phyloP scores from a whole-genome alignment of 64 coral and sea anemone species.

The Porites australiensis region DNA sequence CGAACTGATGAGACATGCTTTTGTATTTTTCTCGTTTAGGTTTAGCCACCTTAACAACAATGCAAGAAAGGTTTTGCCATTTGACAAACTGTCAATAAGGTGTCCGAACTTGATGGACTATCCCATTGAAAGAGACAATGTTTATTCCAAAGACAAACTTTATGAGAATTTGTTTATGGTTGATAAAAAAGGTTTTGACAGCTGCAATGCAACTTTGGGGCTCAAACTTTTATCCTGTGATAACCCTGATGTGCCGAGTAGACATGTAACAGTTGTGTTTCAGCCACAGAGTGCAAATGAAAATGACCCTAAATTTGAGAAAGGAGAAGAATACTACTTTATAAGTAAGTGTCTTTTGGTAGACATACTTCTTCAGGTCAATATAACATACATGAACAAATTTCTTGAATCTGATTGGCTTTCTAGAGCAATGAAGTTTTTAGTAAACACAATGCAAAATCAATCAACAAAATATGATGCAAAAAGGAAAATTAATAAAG shows the following conservation, averaged over 20 bases:
- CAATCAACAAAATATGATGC: no score
- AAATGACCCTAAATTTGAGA: constrained; percentile 3
- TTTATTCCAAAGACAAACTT: constrained; percentile 28
- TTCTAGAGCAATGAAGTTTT: no score
- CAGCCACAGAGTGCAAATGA: neutral
- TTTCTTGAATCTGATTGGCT: no score
- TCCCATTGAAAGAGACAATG: neutral
- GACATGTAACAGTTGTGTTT: neutral
- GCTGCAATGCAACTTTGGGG: constrained; percentile 56
- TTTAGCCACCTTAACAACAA: constrained; percentile 27
- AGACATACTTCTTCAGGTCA: no score
- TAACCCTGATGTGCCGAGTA: neutral
- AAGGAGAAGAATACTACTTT: constrained; percentile 57
- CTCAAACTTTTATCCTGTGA: constrained; percentile 25
- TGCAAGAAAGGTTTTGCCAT: constrained; percentile 50
- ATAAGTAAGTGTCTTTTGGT: constrained; percentile 44
- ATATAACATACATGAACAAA: no score
- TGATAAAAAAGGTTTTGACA: constrained; percentile 64
- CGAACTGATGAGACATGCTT: neutral
- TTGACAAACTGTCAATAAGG: neutral
- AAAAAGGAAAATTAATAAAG: no score
- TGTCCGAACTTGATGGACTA: constrained; percentile 36
- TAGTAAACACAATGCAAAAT: no score
- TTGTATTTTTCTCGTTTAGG: constrained; percentile 16
- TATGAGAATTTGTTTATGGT: constrained; percentile 64